These are phyloP conservation scores for Enteromius argenteus DNA, from an alignment of 2,797 vertebrate genomes.

Conservation along the genomic window DNA sequence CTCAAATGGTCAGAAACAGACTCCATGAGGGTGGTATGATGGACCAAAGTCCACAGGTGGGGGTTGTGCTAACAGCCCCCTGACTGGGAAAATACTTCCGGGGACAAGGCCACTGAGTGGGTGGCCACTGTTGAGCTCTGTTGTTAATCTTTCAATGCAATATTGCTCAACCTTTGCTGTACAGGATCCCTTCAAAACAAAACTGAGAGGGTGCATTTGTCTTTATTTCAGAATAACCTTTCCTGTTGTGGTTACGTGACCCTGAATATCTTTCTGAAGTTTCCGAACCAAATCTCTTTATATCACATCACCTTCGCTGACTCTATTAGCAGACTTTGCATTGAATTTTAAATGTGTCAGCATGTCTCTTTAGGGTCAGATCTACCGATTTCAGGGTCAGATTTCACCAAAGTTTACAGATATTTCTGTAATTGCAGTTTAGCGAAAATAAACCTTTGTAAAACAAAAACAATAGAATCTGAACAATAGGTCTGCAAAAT, in stretches of 20 bases:
- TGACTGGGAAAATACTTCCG: background rate
- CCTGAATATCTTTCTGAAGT: constrained; percentile 19
- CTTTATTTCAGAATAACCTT: constrained; percentile 14
- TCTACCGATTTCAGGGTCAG: background rate
- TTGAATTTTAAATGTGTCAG: constrained; percentile 3
- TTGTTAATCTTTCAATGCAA: constrained; percentile 7
- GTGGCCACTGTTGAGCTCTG: background rate
- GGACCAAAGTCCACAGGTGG: too few relatives aligned
- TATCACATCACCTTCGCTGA: constrained; percentile 27
- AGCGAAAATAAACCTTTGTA: constrained; percentile 1
- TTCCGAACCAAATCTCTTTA: constrained; percentile 10
- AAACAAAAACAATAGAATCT: constrained; percentile 7
- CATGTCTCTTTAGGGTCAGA: background rate
- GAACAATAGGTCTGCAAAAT: background rate
- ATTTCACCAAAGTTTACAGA: constrained; percentile 25
- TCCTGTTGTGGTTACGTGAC: constrained; percentile 11
- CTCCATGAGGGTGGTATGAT: too few relatives aligned
- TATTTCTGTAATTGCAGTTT: constrained; percentile 25
- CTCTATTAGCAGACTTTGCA: background rate
- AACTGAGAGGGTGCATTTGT: constrained; percentile 3
- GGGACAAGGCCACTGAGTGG: background rate
- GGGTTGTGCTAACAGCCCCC: too few relatives aligned
- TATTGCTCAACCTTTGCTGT: constrained; percentile 17
- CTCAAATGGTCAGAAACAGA: too few relatives aligned
- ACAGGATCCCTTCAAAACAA: constrained; percentile 14